Percentiles rank a stretch among this genome's conserved stretches.
phyloP scores from a whole-genome alignment of 2,888 invertebrate genomes.

The Pyrrhia umbra region DNA sequence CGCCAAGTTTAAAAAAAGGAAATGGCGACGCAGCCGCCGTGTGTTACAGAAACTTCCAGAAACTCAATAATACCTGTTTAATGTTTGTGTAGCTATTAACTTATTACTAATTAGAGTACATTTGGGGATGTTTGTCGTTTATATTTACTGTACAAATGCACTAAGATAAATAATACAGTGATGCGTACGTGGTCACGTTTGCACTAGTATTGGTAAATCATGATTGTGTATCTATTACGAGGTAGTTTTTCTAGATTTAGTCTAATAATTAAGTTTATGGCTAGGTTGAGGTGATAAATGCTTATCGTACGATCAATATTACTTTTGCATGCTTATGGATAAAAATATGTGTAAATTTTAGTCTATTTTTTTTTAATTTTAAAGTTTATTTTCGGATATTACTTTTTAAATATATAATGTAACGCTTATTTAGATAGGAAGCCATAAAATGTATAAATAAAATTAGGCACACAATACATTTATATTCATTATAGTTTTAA shows the following conservation, averaged over 20 bases:
- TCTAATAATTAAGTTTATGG: conserved; percentile 4
- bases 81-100: conserved; percentile 26
- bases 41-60: conserved; percentile 10
- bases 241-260: conserved; percentile 7
- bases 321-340: too few relatives aligned
- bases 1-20: too few relatives aligned
- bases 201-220: neutral
- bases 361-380: neutral
- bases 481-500: neutral
- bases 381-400: neutral
- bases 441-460: neutral
- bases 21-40: too few relatives aligned
- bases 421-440: neutral
- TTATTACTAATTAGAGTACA: conserved; percentile 45
- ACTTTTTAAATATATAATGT: neutral
- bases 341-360: neutral
- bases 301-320: too few relatives aligned
- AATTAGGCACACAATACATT: neutral
- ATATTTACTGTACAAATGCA: conserved; percentile 43
- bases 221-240: conserved; percentile 5
- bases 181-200: conserved; percentile 33
- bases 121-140: conserved; percentile 43
- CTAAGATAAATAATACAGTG: conserved; percentile 14
- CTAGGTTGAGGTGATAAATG: neutral
- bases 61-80: conserved; percentile 21